Conservation (phyloP, 2,797 vertebrate genomes). For the Leuciscus waleckii region DNA sequence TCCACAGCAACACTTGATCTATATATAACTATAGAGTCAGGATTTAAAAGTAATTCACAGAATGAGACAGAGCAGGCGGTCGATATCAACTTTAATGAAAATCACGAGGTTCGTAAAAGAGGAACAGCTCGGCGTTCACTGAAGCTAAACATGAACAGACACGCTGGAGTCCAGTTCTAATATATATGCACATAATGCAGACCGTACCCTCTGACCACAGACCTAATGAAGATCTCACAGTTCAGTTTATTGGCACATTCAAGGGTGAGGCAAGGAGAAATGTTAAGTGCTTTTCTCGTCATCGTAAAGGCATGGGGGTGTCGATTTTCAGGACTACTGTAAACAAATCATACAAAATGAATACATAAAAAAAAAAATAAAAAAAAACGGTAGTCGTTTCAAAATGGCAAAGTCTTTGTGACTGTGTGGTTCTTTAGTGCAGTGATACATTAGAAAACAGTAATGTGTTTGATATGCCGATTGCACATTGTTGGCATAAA, state of each 20-base stretch:
- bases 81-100: conserved; percentile 59
- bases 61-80: conserved; percentile 28
- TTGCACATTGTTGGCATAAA: not conserved
- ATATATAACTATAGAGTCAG: not conserved
- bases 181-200: conserved; percentile 28
- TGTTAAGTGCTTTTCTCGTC: conserved; percentile 42
- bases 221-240: conserved; percentile 1
- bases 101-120: conserved; percentile 55
- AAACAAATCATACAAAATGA: conserved; percentile 35
- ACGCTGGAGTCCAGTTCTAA: conserved; percentile 24
- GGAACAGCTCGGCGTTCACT: conserved; percentile 60
- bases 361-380: not conserved
- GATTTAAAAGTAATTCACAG: not conserved
- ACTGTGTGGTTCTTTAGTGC: conserved; percentile 1
- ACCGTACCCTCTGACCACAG: conserved; percentile 3
- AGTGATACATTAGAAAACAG: not conserved
- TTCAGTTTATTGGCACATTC: conserved; percentile 52
- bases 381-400: not conserved
- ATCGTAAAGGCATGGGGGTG: conserved; percentile 45
- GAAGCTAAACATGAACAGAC: conserved; percentile 36
- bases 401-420: not conserved
- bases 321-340: conserved; percentile 21
- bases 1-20: not conserved
- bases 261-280: conserved; percentile 34
- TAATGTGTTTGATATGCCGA: not conserved